phyloP scores from a whole-genome alignment of 2,113 vertebrate species.

The Sylvilagus bachmani region DNA sequence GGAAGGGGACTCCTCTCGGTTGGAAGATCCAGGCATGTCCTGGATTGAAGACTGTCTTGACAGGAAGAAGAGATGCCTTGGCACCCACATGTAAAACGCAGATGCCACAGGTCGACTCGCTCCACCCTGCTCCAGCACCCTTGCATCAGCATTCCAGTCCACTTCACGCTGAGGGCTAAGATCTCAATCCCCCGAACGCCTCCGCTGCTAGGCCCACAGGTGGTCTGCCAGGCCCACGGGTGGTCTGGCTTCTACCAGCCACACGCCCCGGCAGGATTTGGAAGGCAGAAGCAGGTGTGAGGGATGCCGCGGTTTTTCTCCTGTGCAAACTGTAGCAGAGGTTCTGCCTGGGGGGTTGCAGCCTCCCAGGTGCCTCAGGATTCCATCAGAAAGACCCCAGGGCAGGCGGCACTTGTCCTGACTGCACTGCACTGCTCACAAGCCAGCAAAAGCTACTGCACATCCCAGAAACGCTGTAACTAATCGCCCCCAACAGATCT shows the following conservation, averaged over 20 bases:
- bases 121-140: not conserved
- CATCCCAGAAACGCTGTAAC: not conserved
- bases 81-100: not conserved
- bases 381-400: not conserved
- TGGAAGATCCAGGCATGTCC: not conserved
- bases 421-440: not conserved
- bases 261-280: not conserved
- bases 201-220: not conserved
- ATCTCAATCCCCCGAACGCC: not conserved
- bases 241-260: not conserved
- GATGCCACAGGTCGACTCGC: not conserved
- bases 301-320: not conserved
- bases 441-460: not conserved
- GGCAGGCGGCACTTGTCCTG: accelerated
- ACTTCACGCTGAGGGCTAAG: not conserved
- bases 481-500: not conserved
- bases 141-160: not conserved
- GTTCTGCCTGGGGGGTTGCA: not conserved
- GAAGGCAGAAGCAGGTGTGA: not conserved
- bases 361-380: not conserved
- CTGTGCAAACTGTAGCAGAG: not conserved
- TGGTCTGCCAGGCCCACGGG: not conserved
- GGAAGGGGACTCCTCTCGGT: not conserved
- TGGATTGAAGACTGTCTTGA: not conserved
- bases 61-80: not conserved